Evolutionary conservation across 64 coral and sea anemone species (phyloP), one percentile per base, ranked within the genome.

Genomic region (Cladopsammia gracilis): DNA sequence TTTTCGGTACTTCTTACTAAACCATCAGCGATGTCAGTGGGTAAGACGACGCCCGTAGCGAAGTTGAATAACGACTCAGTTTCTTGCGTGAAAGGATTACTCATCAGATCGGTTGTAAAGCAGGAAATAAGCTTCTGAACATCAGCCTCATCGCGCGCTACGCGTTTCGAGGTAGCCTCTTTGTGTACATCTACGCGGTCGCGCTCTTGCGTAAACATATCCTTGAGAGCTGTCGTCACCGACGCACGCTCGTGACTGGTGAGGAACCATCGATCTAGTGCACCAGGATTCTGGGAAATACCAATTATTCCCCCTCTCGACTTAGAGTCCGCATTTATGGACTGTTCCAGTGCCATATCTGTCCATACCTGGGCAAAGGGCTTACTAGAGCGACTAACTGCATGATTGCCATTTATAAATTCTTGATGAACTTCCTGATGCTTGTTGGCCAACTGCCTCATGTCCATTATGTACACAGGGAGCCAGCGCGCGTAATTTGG

Each of bases 11-110:
- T n/a, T n/a, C n/a, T n/a, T n/a, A n/a, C n/a, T n/a, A 94, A 46
- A 4, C 46, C 24, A 23, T 93, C 67, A 18, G 95, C 87, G 7
- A 79, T 51, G 48, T 93, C 74, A 0, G 7, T 50, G 47, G 95
- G 95, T 46, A 97, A 59, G 34, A 97, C 95, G 16, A 93, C 88
- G 10, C 89, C 93, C 8, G 59, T 91, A 69, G 87, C 88, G 47
- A 91, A 71, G 57, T 95, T 90, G 79, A 20, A 48, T 13, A 97
- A 53, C 3, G 46, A 66, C 24, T 93, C 95, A 20, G 42, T 43
- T 22, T 93, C 91, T 62, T 75, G 19, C 11, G n/a, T 25, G 48
- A 88, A 97, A n/a, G 87, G 96, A 54, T 94, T 88, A 15, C 77
- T 76, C 87, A 91, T 88, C 43, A 78, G 47, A 12, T 84, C 96